Conservation (phyloP, 2,888 invertebrate species). For the Hypomecis atomaria region DNA sequence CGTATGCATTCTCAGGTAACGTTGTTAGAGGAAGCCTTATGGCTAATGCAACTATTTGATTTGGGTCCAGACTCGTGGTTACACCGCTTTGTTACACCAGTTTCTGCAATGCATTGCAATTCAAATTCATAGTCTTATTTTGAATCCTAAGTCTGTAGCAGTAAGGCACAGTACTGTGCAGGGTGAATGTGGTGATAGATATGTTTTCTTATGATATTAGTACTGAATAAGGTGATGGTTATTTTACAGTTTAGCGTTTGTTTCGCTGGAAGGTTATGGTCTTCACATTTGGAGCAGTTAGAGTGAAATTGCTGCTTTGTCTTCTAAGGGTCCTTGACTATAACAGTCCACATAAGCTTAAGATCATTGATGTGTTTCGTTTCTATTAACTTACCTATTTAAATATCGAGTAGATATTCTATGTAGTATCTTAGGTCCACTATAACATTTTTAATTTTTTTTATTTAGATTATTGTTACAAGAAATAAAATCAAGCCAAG, state of each 20-base stretch:
- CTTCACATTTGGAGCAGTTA: background rate
- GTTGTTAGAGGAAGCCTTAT: slow-evolving; percentile 39
- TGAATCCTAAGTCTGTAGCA: background rate
- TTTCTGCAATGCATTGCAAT: slow-evolving; percentile 17
- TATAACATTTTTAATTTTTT: no score
- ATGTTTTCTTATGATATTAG: slow-evolving; percentile 28
- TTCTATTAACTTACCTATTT: no score
- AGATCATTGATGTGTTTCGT: no score
- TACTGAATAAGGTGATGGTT: slow-evolving; percentile 1
- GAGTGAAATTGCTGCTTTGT: no score
- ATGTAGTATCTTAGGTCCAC: no score
- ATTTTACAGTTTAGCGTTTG: background rate
- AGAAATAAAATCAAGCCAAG: no score
- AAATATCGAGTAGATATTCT: no score
- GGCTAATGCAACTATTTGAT: slow-evolving; percentile 22
- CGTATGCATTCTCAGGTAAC: slow-evolving; percentile 32
- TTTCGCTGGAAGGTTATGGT: background rate
- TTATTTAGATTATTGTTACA: no score
- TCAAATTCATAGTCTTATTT: background rate
- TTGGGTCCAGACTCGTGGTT: no score
- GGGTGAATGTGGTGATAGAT: slow-evolving; percentile 9
- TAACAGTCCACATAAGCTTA: no score
- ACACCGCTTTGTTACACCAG: no score
- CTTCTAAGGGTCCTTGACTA: no score
- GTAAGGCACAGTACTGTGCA: slow-evolving; percentile 8